Evolutionary conservation across 2,113 vertebrate species (phyloP), one percentile per base, ranked within the genome.

Genomic region (Shinisaurus crocodilurus): DNA sequence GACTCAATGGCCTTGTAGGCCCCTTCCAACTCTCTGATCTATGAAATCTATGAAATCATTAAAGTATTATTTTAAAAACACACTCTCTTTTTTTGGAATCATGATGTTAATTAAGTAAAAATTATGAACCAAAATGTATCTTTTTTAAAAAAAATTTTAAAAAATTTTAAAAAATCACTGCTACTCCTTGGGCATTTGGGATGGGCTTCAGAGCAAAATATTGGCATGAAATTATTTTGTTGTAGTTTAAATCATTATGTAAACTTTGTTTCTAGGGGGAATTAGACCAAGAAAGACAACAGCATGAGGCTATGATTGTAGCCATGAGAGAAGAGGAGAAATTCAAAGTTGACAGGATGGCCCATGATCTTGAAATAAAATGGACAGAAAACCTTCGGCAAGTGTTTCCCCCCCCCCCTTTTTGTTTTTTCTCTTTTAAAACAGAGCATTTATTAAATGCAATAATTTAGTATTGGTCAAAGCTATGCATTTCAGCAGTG

Each of bases 341-440:
- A 91, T 96, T 98, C 8, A 98, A 98, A 96, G 98, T 99, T 94
- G 98, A 99, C 95, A 98, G 97, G 94, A 98, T 99, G 98, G 98
- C 99, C 25, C 97, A 97, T 89, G 98, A 99, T 94, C 96, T 99
- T 91, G 99, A 99, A 97, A 97, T 99, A 27, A 99, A 99, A 95
- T 99, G 99, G 99, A 99, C 98, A 4, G 99, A 99, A 96, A 98
- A 98, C 60, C 98, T 99, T 94, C 92, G 96, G 96, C 95, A 98
- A 99, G 99, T 98, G 91, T 86, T 34, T 7, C 86, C 23, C 6
- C 15, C 20, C 10, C 7, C 7, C 27, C 29, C 48, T 16, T 85
- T 69, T 50, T n/a, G 1, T 15, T 93, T 40, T 93, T 75, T 69
- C 54, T 82, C 8, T 57, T 83, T 75, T 25, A 88, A 90, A 50